Percentiles rank a stretch among this genome's conserved stretches.
These are phyloP conservation scores for Heterochromis multidens DNA, from an alignment of 2,113 vertebrate genomes.

Conservation along the genomic window DNA sequence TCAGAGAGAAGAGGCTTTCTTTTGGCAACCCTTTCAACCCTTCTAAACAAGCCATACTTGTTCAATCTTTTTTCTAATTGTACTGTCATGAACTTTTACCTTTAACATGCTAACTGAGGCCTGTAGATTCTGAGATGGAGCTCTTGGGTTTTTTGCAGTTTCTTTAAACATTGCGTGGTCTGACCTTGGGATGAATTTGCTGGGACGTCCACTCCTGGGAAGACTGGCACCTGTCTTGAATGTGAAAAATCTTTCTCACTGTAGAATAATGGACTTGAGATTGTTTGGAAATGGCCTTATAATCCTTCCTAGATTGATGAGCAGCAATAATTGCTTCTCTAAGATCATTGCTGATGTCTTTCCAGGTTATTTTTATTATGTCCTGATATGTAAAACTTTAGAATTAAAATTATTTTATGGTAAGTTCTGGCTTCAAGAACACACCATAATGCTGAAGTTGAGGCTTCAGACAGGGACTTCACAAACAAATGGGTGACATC, in stretches of 20 bases:
- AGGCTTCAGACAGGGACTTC: too few relatives aligned
- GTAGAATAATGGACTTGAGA: background rate
- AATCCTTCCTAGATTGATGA: background rate
- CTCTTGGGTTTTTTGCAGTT: background rate
- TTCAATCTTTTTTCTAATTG: background rate
- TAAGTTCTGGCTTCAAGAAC: too few relatives aligned
- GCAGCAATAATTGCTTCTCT: too few relatives aligned
- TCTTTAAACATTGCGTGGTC: rapidly evolving
- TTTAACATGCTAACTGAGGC: background rate
- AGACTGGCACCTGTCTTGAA: background rate
- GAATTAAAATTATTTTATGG: background rate
- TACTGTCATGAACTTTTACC: background rate
- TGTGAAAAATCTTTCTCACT: too few relatives aligned
- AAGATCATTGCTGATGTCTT: background rate
- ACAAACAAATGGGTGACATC: too few relatives aligned
- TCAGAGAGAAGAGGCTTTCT: background rate
- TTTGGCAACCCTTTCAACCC: background rate
- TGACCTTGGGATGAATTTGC: background rate
- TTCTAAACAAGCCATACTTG: background rate
- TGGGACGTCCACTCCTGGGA: background rate
- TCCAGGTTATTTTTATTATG: background rate
- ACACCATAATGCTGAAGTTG: too few relatives aligned
- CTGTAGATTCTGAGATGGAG: background rate
- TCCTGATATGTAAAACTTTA: background rate
- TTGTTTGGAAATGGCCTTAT: background rate